phyloP scores from a whole-genome alignment of 2,888 invertebrate genomes.

The Campaea margaritaria region DNA sequence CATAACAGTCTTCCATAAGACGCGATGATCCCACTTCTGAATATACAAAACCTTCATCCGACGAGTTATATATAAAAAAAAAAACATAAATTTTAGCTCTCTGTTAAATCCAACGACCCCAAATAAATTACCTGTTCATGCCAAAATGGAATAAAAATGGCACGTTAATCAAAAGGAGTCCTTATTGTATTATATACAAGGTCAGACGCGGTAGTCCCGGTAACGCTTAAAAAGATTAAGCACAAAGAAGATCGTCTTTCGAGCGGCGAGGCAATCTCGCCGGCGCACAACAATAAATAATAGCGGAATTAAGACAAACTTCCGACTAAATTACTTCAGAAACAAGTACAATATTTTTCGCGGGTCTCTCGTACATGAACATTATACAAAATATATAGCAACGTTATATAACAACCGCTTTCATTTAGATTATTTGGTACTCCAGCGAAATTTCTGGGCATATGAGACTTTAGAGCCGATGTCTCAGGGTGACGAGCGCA shows the following conservation, averaged over 20 bases:
- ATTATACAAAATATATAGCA: neutral
- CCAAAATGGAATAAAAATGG: neutral
- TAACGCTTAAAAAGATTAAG: slow-evolving; percentile 42
- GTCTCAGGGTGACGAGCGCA: too few relatives aligned
- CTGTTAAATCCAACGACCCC: too few relatives aligned
- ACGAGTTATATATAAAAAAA: too few relatives aligned
- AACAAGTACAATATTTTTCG: slow-evolving; percentile 39
- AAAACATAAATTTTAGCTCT: too few relatives aligned
- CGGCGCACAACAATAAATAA: slow-evolving; percentile 46
- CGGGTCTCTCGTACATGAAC: neutral
- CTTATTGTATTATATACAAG: slow-evolving; percentile 30
- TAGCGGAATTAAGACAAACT: slow-evolving; percentile 48
- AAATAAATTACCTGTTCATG: too few relatives aligned
- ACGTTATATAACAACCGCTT: neutral
- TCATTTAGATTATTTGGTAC: too few relatives aligned
- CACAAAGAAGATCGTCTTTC: slow-evolving; percentile 35
- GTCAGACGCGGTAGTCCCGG: slow-evolving; percentile 17
- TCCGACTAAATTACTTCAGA: slow-evolving; percentile 40
- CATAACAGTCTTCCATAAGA: too few relatives aligned
- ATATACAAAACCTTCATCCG: too few relatives aligned
- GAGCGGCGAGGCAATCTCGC: slow-evolving; percentile 32
- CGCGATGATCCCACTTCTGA: too few relatives aligned
- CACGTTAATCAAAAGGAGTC: slow-evolving; percentile 1
- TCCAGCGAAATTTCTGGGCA: too few relatives aligned
- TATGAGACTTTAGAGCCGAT: too few relatives aligned